A percentile compares a stretch with the other conserved stretches of the same genome.
Evolutionary conservation across 2,113 vertebrate genomes (phyloP).

Genomic region (Pelodiscus sinensis): DNA sequence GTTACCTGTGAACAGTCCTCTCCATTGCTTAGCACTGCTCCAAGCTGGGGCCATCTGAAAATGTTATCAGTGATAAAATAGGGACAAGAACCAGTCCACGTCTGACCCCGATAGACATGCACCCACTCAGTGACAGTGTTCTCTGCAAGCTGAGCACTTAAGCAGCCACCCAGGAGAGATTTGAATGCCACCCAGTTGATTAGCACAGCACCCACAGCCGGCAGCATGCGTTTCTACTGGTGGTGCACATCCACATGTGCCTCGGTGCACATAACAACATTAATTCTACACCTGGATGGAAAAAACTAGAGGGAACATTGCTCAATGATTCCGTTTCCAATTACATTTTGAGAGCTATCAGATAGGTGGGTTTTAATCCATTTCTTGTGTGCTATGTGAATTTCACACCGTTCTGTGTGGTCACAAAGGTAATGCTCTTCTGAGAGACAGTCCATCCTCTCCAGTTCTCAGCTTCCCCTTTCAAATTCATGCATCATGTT

Average conservation of each 20-base stretch:
- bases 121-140: not conserved
- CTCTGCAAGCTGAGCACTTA: too few species aligned
- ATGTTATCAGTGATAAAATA: not conserved
- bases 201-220: too few species aligned
- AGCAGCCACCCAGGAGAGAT: too few species aligned
- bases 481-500: not conserved
- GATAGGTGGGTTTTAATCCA: not conserved
- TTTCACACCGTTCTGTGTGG: not conserved
- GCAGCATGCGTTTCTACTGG: too few species aligned
- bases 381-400: not conserved
- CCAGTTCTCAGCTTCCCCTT: not conserved
- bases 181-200: too few species aligned
- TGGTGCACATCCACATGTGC: too few species aligned
- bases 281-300: too few species aligned
- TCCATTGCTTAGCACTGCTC: not conserved
- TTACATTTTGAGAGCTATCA: not conserved
- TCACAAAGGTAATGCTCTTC: not conserved
- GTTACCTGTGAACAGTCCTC: not conserved
- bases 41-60: not conserved
- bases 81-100: not conserved
- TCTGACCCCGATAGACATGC: not conserved
- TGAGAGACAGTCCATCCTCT: not conserved
- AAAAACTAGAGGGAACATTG: too few species aligned
- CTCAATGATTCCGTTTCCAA: not conserved
- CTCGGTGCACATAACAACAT: too few species aligned